Evolutionary conservation across 2,797 vertebrate genomes (phyloP).

Genomic region (Apogon hyalosoma): DNA sequence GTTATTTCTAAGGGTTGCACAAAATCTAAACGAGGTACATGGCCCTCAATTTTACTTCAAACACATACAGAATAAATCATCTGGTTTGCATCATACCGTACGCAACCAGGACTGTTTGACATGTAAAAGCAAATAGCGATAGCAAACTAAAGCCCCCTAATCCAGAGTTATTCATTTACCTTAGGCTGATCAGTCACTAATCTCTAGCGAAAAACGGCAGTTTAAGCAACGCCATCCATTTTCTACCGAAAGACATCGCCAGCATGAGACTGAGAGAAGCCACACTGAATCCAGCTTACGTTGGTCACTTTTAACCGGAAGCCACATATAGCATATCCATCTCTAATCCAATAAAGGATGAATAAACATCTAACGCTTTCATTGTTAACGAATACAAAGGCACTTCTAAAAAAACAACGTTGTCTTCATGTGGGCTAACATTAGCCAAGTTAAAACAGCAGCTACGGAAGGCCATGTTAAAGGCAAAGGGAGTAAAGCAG

Average conservation of each 20-base stretch:
- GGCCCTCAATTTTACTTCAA: background rate
- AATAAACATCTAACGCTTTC: background rate
- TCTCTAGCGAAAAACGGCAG: slow-evolving; percentile 32
- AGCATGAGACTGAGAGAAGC: slow-evolving; percentile 31
- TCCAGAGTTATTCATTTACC: slow-evolving; percentile 6
- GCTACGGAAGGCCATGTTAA: slow-evolving; percentile 80
- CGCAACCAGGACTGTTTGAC: background rate
- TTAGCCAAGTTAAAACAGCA: slow-evolving; percentile 56
- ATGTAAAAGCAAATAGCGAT: background rate
- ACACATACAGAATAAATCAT: slow-evolving; percentile 5
- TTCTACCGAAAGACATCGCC: slow-evolving; percentile 55
- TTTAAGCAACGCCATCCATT: slow-evolving; percentile 71
- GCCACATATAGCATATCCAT: background rate
- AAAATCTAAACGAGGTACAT: slow-evolving; percentile 1
- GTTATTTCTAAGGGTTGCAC: slow-evolving; percentile 9
- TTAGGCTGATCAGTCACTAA: slow-evolving; percentile 15
- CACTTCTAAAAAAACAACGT: slow-evolving; percentile 13
- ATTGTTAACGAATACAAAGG: background rate
- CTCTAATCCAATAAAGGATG: background rate
- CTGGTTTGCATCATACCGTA: background rate
- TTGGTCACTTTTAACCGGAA: slow-evolving; percentile 14
- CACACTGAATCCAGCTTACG: slow-evolving; percentile 35
- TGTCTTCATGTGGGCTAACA: slow-evolving; percentile 24
- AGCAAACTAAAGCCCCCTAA: background rate
- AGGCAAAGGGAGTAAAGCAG: slow-evolving; percentile 72